Conservation (phyloP, 2,888 invertebrate species). For the Nowickia ferox region DNA sequence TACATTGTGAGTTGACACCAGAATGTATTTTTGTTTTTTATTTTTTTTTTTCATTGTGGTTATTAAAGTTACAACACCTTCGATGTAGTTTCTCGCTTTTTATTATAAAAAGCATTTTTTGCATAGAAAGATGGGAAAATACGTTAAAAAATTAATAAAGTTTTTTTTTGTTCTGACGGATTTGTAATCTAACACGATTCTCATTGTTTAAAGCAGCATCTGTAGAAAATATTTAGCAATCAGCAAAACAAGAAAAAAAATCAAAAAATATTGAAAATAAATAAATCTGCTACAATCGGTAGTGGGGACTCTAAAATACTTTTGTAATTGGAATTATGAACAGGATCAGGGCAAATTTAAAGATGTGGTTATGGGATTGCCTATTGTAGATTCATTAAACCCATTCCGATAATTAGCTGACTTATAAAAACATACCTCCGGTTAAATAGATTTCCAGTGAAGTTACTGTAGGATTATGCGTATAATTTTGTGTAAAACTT, state of each 20-base stretch:
- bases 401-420: no score
- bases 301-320: not conserved
- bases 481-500: no score
- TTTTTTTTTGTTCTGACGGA: constrained; percentile 18
- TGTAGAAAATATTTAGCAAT: constrained; percentile 5
- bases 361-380: no score
- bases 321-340: not conserved
- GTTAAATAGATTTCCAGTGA: no score
- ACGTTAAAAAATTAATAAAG: constrained; percentile 51
- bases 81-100: constrained; percentile 1
- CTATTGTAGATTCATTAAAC: no score
- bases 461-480: no score
- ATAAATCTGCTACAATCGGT: not conserved
- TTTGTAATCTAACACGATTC: constrained; percentile 61
- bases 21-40: not conserved
- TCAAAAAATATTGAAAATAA: not conserved
- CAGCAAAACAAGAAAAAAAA: constrained; percentile 3
- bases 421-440: no score
- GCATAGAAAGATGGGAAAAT: constrained; percentile 74
- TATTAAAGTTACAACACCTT: constrained; percentile 47
- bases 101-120: constrained; percentile 39
- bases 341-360: no score
- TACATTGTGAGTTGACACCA: not conserved
- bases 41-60: constrained; percentile 37
- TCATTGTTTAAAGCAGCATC: constrained; percentile 28